Evolutionary conservation across 2,113 vertebrate genomes (phyloP).

Genomic region (Platysternon megacephalum): DNA sequence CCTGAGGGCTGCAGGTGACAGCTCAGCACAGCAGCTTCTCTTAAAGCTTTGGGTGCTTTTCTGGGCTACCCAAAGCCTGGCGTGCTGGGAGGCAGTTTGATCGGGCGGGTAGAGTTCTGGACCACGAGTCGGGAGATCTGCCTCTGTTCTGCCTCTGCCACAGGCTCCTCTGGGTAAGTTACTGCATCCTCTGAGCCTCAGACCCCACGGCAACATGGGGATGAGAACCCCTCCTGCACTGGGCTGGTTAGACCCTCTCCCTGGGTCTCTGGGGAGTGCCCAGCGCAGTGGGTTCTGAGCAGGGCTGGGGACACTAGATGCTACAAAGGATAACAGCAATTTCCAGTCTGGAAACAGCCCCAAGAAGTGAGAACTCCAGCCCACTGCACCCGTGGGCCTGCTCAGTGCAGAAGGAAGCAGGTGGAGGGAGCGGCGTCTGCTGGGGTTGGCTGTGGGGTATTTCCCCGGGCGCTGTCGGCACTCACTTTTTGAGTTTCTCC

Average conservation of each 20-base stretch:
- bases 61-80: fast-evolving
- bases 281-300: background rate
- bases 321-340: background rate
- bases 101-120: background rate
- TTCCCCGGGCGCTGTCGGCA: background rate
- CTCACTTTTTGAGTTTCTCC: conserved; percentile 94
- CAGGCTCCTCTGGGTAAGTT: background rate
- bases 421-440: background rate
- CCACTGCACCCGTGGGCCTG: background rate
- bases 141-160: fast-evolving
- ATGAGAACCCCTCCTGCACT: background rate
- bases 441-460: background rate
- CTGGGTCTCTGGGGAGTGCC: background rate
- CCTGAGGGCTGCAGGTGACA: background rate
- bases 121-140: background rate
- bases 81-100: background rate
- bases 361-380: background rate
- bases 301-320: no score
- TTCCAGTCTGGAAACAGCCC: background rate
- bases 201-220: no score
- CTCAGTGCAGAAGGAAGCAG: background rate
- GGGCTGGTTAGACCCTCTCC: background rate
- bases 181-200: background rate
- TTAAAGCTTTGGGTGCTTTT: background rate
- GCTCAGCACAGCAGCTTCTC: background rate